Evolutionary conservation across 1,140 invertebrate genomes (phyloP), one percentile per base, ranked within the genome.

Genomic region (Ceratina japonica): DNA sequence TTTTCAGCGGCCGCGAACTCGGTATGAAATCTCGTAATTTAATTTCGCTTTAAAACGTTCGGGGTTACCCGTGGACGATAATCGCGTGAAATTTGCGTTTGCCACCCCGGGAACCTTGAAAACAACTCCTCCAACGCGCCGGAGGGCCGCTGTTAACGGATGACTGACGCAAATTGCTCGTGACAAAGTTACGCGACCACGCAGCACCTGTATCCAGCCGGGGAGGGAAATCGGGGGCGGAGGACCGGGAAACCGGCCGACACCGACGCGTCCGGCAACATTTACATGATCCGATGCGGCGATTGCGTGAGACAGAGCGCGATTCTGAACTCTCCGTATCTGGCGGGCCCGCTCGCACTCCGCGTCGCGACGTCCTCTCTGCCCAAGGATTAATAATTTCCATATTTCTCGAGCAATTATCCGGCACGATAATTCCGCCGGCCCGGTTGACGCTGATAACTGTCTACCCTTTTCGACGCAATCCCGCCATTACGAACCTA

Each of bases 381-480:
- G n/a, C n/a, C n/a, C 37, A 44, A 20, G 76, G 61, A 80, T 83
- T 84, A 80, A 84, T 84, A 83, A 81, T 85, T 77, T 73, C 69
- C 69, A 52, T 75, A 66, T 72, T 66, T 69, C 77, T 75, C 37
- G 18, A 59, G 68, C 81, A 84, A 82, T 79, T 84, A 82, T 74
- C 70, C 61, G 27, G 24, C 18, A 22, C 59, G 61, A 79, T 84
- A 83, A 84, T 66, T 75, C 62, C 59, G 5, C 27, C 52, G 22
- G 44, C 37, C 75, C 22, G 16, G 70, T 63, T 56, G 66, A 79
- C 79, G 80, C 70, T 66, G 82, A 83, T 84, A 82, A 83, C 71
- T 82, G 80, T 82, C 70, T 58, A 62, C 70, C 75, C 80, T 79
- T 79, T 84, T 80, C 71, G 65, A 83, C 65, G 31, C 70, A 73